A percentile compares a stretch with the other conserved stretches of the same genome.
phyloP scores from a whole-genome alignment of 1,140 invertebrate genomes.

The Catajapyx aquilonaris region DNA sequence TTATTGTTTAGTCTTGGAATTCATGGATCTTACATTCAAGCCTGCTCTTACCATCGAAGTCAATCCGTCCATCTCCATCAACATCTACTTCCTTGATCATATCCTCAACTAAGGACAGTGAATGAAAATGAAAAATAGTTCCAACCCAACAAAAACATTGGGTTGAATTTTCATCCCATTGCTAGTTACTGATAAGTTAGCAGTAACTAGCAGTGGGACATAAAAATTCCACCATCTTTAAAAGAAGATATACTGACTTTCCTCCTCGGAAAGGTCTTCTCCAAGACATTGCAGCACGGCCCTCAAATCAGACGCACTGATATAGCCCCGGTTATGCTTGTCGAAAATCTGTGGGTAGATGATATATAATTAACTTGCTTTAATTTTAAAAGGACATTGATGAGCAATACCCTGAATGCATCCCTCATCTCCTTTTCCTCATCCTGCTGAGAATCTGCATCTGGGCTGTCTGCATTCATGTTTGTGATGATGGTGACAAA shows the following conservation, averaged over 20 bases:
- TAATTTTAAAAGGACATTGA: neutral
- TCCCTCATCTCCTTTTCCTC: conserved; percentile 69
- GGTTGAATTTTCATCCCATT: too few relatives aligned
- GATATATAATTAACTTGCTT: neutral
- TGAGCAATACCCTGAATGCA: conserved; percentile 44
- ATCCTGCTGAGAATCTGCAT: conserved; percentile 14
- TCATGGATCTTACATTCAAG: neutral
- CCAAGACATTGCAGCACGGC: conserved; percentile 66
- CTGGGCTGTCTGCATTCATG: conserved; percentile 33
- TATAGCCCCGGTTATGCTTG: conserved; percentile 68
- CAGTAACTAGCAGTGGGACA: too few relatives aligned
- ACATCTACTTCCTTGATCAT: conserved; percentile 85
- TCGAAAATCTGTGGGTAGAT: conserved; percentile 38
- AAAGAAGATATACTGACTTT: conserved; percentile 35
- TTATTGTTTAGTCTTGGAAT: neutral
- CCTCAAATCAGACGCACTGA: conserved; percentile 59
- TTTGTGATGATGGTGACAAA: conserved; percentile 80
- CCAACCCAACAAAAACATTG: neutral
- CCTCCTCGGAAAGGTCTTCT: conserved; percentile 64
- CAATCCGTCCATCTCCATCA: conserved; percentile 68
- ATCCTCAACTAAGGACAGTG: conserved; percentile 77
- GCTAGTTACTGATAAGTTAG: too few relatives aligned
- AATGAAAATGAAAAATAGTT: conserved; percentile 19
- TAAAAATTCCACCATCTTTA: conserved; percentile 6
- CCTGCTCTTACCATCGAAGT: conserved; percentile 70